phyloP scores from a whole-genome alignment of 1,140 invertebrate genomes.

The Lasioglossum baleicum region DNA sequence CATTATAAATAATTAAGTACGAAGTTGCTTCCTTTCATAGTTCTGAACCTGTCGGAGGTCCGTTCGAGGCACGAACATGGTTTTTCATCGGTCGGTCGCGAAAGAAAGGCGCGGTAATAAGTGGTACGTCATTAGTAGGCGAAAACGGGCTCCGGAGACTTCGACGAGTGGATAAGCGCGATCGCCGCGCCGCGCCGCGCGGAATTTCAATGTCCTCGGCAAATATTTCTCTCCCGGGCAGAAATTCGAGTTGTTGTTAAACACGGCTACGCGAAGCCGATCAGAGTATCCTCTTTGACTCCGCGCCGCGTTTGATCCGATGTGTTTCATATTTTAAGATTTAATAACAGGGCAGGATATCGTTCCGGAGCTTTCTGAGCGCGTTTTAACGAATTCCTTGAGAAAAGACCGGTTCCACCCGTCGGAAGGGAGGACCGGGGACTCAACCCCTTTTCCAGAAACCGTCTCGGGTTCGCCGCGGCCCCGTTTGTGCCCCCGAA shows the following conservation, averaged over 20 bases:
- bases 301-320: too few relatives aligned
- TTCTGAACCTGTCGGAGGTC: not conserved
- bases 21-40: not conserved
- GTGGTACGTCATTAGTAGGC: not conserved
- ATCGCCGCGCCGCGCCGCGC: not conserved
- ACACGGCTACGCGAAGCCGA: not conserved
- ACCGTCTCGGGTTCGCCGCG: constrained; percentile 1
- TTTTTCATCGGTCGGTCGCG: not conserved
- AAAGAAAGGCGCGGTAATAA: not conserved
- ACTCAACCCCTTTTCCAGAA: constrained; percentile 42
- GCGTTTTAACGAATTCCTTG: constrained; percentile 18
- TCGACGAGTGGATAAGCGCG: constrained; percentile 3
- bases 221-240: not conserved
- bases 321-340: not conserved
- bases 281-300: too few relatives aligned
- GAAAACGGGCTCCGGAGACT: not conserved
- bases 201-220: not conserved
- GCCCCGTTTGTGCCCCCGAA: constrained; percentile 27
- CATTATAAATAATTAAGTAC: constrained; percentile 1
- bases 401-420: constrained; percentile 1
- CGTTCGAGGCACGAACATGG: not conserved
- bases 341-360: not conserved
- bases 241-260: not conserved
- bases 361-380: not conserved
- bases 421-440: not conserved